Conservation (phyloP, 2,113 vertebrate species). For the Tinamus guttatus region DNA sequence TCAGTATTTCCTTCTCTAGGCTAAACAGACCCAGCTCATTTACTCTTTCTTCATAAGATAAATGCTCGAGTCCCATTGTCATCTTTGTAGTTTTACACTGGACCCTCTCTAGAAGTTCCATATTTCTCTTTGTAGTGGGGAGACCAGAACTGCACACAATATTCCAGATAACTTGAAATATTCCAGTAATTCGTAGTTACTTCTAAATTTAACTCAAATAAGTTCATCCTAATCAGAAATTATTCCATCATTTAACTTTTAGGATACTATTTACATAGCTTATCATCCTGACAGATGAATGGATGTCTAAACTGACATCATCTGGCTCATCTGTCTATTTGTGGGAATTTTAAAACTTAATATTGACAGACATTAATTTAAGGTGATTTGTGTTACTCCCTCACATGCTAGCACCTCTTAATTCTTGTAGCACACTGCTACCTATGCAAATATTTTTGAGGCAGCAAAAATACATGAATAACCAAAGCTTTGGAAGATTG, state of each 20-base stretch:
- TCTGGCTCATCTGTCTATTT: not conserved
- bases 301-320: not conserved
- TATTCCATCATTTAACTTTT: not conserved
- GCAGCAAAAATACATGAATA: not conserved
- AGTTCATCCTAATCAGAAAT: not conserved
- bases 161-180: no score
- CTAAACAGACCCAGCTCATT: no score
- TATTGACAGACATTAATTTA: not conserved
- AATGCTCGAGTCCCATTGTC: no score
- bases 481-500: not conserved
- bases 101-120: no score
- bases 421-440: not conserved
- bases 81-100: no score
- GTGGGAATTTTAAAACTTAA: not conserved
- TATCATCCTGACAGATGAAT: not conserved
- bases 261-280: not conserved
- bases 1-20: no score
- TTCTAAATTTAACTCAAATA: not conserved
- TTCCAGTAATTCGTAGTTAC: not conserved
- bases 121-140: no score
- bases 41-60: no score
- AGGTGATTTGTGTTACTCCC: not conserved
- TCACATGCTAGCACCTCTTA: not conserved
- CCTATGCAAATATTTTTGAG: not conserved
- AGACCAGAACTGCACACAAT: no score